Percentiles rank a stretch among this genome's conserved stretches.
Conservation (phyloP, 2,113 vertebrate genomes). For the Oostethus manadensis region DNA sequence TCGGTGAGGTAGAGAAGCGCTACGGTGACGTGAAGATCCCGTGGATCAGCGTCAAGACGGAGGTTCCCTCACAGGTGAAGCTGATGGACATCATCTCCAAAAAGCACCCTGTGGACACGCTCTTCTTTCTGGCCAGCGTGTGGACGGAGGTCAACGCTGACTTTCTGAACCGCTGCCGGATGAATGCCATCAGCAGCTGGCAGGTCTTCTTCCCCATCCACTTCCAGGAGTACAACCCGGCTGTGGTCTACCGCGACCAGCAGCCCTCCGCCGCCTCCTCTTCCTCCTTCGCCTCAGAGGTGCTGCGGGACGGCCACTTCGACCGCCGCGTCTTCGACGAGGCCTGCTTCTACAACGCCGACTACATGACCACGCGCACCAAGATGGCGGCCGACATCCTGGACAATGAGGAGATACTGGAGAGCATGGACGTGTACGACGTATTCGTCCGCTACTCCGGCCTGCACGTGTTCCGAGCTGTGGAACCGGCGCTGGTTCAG, state of each 20-base stretch:
- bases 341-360: constrained; percentile 94
- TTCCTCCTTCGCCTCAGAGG: constrained; percentile 69
- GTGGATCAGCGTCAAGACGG: constrained; percentile 89
- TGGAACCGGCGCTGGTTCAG: constrained; percentile 91
- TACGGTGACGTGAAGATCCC: constrained; percentile 85
- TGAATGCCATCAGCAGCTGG: constrained; percentile 96
- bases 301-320: constrained; percentile 81
- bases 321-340: constrained; percentile 88
- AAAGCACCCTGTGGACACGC: constrained; percentile 92
- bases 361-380: constrained; percentile 89
- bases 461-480: constrained; percentile 89
- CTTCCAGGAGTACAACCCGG: constrained; percentile 91
- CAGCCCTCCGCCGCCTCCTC: constrained; percentile 69
- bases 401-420: constrained; percentile 88
- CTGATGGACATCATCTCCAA: constrained; percentile 97
- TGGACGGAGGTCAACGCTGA: constrained; percentile 88
- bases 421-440: constrained; percentile 90
- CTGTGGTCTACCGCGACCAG: constrained; percentile 76
- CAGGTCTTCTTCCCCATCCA: constrained; percentile 96
- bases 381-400: constrained; percentile 84
- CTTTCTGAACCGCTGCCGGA: constrained; percentile 91
- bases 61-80: constrained; percentile 89
- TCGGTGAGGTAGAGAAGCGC: constrained; percentile 84
- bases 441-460: constrained; percentile 91
- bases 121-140: constrained; percentile 86